These are phyloP conservation scores for Whitmania pigra DNA, from an alignment of 1,140 invertebrate species.

Conservation along the genomic window DNA sequence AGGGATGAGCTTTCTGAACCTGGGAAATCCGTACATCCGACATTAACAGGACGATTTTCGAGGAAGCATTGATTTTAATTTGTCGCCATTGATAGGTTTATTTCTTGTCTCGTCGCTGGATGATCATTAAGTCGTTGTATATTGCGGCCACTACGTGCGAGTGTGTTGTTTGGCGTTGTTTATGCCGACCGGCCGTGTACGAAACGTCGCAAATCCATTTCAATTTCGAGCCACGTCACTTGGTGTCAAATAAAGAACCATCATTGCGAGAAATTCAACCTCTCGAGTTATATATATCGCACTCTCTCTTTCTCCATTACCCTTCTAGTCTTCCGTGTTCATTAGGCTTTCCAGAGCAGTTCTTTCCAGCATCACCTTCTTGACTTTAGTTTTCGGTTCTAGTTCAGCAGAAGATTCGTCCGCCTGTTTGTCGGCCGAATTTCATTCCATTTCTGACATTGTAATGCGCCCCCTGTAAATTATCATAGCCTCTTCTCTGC, in stretches of 20 bases:
- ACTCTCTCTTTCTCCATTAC: no score
- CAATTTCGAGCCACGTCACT: constrained; percentile 8
- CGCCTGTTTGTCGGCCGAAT: not conserved
- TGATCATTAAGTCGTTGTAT: constrained; percentile 9
- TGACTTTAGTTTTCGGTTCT: no score
- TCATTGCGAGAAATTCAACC: constrained; percentile 10
- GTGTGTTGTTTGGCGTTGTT: constrained; percentile 13
- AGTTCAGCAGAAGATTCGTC: not conserved
- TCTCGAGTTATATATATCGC: not conserved
- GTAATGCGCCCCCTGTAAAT: not conserved
- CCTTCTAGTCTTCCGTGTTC: no score
- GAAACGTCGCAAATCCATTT: constrained; percentile 11
- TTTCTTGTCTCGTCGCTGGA: not conserved
- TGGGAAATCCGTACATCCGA: no score
- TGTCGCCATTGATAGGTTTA: not conserved
- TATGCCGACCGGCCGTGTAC: not conserved
- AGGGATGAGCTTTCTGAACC: no score
- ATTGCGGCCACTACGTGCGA: constrained; percentile 2
- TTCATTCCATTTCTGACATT: not conserved
- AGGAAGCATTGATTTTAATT: no score
- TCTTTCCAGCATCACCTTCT: no score
- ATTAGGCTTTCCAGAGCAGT: no score
- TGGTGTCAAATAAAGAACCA: constrained; percentile 14
- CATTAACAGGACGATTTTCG: no score
- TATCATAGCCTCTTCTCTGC: not conserved